Conservation (phyloP, 2,113 vertebrate genomes). For the Lontra canadensis region DNA sequence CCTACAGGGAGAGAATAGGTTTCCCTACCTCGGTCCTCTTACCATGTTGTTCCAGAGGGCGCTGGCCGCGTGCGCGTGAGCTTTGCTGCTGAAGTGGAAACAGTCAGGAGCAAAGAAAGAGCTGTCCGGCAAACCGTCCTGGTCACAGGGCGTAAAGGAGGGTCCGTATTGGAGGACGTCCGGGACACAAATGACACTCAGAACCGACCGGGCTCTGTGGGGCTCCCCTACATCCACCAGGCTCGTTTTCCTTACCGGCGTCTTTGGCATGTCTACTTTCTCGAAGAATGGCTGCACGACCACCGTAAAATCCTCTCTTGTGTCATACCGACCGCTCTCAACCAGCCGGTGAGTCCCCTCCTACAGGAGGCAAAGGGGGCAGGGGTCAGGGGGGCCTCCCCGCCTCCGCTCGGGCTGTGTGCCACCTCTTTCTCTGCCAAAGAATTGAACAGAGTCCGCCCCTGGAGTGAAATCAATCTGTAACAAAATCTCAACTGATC, state of each 20-base stretch:
- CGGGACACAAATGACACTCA: neutral
- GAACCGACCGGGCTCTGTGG: neutral
- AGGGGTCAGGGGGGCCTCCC: neutral
- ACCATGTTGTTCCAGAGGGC: constrained; percentile 88
- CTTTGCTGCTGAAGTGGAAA: constrained; percentile 85
- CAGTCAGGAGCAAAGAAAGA: constrained; percentile 88
- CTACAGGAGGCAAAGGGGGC: constrained; percentile 62
- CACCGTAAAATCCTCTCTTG: constrained; percentile 85
- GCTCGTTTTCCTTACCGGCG: constrained; percentile 78
- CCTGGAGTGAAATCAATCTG: neutral
- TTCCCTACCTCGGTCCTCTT: constrained; percentile 42
- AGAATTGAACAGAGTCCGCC: neutral
- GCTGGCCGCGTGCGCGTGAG: constrained; percentile 79
- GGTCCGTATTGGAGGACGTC: accelerated
- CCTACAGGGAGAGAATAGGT: neutral
- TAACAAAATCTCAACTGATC: neutral
- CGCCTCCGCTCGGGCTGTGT: accelerated
- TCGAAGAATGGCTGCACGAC: constrained; percentile 85
- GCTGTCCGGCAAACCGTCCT: constrained; percentile 82
- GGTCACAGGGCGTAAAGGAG: neutral
- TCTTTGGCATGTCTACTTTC: constrained; percentile 76
- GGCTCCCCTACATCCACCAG: accelerated
- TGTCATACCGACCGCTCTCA: constrained; percentile 83
- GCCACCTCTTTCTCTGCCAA: accelerated
- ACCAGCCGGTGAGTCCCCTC: constrained; percentile 78